These are phyloP conservation scores for Sebastes trivittatus DNA, from an alignment of 2,797 vertebrate genomes.

Conservation along the genomic window DNA sequence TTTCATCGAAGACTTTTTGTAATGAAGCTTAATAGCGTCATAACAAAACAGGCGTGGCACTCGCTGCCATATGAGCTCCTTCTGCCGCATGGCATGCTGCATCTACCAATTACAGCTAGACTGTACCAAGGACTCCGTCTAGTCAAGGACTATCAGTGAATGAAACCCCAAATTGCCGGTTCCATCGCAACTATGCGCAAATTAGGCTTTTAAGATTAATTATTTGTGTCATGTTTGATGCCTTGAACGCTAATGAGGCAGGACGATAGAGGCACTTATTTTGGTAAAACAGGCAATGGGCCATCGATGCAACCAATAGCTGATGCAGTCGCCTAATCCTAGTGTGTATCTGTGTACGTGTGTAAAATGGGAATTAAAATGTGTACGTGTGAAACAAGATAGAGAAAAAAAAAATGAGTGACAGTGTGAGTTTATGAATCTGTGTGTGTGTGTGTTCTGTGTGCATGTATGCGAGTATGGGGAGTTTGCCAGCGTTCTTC, in stretches of 20 bases:
- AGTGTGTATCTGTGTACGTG: not conserved
- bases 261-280: not conserved
- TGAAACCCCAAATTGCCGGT: not conserved
- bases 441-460: not conserved
- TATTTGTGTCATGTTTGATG: constrained; percentile 1
- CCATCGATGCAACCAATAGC: not conserved
- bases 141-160: not conserved
- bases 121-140: not conserved
- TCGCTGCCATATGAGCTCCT: not conserved
- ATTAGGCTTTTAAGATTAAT: constrained; percentile 1
- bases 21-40: not conserved
- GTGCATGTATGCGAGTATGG: constrained; percentile 10
- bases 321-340: not conserved
- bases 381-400: not conserved
- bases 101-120: not conserved
- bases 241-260: constrained; percentile 7
- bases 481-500: constrained; percentile 32
- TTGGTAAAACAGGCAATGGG: not conserved
- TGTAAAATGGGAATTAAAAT: not conserved
- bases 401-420: not conserved
- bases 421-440: not conserved
- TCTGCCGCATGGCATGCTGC: not conserved
- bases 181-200: not conserved
- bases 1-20: constrained; percentile 2
- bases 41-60: not conserved